These are phyloP conservation scores for Helleia helle DNA, from an alignment of 2,888 invertebrate genomes.

Conservation along the genomic window DNA sequence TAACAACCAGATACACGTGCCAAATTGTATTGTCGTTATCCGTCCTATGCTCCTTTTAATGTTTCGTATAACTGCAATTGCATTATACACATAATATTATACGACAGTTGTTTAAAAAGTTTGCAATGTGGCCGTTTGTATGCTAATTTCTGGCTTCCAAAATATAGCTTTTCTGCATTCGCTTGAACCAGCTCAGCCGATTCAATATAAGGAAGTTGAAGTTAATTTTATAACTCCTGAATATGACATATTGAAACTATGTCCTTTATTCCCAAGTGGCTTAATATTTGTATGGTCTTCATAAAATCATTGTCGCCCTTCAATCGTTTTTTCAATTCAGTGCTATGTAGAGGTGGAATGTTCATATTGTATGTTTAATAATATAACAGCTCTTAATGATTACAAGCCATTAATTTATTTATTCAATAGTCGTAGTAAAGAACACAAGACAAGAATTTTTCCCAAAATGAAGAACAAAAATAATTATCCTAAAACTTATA, in stretches of 20 bases:
- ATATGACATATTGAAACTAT: not conserved
- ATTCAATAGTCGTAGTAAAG: no score
- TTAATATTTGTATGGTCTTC: no score
- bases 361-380: no score
- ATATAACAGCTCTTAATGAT: no score
- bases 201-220: not conserved
- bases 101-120: not conserved
- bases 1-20: not conserved
- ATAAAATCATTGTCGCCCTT: no score
- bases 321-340: no score
- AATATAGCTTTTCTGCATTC: not conserved
- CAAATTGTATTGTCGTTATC: not conserved
- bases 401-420: no score
- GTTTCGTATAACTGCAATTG: constrained; percentile 1
- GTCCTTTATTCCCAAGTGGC: not conserved
- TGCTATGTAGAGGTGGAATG: no score
- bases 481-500: no score
- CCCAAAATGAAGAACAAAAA: no score
- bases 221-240: not conserved
- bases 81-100: not conserved
- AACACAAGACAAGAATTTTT: no score
- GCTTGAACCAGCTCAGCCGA: not conserved
- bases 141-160: constrained; percentile 1
- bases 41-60: not conserved
- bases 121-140: not conserved